Conservation (phyloP, 2,888 invertebrate species). For the Caenorhabditis auriculariae region DNA sequence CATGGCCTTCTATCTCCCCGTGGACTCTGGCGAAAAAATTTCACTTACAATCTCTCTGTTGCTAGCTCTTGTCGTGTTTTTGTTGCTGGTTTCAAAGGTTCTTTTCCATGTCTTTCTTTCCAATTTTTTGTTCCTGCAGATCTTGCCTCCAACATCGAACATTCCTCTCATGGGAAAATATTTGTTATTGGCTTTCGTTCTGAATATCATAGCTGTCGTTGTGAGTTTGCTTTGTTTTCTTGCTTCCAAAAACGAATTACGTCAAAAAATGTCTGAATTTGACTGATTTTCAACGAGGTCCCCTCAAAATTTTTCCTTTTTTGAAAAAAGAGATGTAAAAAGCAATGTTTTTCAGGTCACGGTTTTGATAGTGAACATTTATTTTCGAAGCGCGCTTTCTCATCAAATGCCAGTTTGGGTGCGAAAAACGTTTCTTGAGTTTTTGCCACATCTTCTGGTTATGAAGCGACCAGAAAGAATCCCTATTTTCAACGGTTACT, state of each 20-base stretch:
- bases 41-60: slow-evolving; percentile 81
- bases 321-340: not conserved
- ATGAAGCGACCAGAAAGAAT: slow-evolving; percentile 81
- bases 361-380: slow-evolving; percentile 77
- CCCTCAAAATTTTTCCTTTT: not conserved
- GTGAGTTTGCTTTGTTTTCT: slow-evolving; percentile 71
- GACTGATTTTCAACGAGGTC: no score
- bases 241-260: no score
- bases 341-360: slow-evolving; percentile 31
- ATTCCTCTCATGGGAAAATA: slow-evolving; percentile 98
- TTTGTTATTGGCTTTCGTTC: slow-evolving; percentile 93
- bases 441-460: slow-evolving; percentile 73
- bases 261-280: not conserved
- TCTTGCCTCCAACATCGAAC: slow-evolving; percentile 95
- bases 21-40: slow-evolving; percentile 85
- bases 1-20: slow-evolving; percentile 90
- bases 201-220: slow-evolving; percentile 98
- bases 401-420: slow-evolving; percentile 98
- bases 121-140: slow-evolving; percentile 65
- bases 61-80: slow-evolving; percentile 97
- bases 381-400: slow-evolving; percentile 93
- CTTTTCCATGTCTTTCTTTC: not conserved
- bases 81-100: slow-evolving; percentile 88
- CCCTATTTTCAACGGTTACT: slow-evolving; percentile 54
- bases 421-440: slow-evolving; percentile 84